Conservation (phyloP, 2,888 invertebrate genomes). For the Meloe dianella region DNA sequence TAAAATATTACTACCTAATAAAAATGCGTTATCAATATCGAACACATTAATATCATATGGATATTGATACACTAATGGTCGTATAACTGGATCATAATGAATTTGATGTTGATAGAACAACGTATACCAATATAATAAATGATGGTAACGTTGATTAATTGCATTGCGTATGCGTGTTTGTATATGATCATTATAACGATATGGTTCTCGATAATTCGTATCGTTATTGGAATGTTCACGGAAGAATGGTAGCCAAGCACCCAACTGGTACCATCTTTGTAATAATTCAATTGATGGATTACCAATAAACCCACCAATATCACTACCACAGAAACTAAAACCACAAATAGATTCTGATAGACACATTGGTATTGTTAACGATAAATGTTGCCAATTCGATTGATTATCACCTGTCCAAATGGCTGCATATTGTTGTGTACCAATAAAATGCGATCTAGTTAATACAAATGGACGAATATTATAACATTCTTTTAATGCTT, state of each 20-base stretch:
- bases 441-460: conserved; percentile 79
- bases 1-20: conserved; percentile 75
- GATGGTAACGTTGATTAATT: conserved; percentile 67
- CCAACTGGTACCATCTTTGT: conserved; percentile 74
- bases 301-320: conserved; percentile 95
- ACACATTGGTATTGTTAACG: conserved; percentile 87
- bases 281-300: conserved; percentile 89
- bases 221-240: conserved; percentile 95
- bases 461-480: conserved; percentile 88
- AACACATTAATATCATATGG: conserved; percentile 79
- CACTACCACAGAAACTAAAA: conserved; percentile 90
- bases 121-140: conserved; percentile 89
- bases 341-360: conserved; percentile 64
- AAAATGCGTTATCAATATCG: conserved; percentile 78
- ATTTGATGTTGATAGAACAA: conserved; percentile 85
- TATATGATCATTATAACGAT: conserved; percentile 80
- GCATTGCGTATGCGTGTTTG: conserved; percentile 73
- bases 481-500: conserved; percentile 65
- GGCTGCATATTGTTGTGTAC: conserved; percentile 86
- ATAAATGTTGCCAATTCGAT: conserved; percentile 90
- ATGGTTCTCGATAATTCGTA: conserved; percentile 93
- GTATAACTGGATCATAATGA: conserved; percentile 84
- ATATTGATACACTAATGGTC: conserved; percentile 88
- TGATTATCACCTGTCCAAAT: conserved; percentile 98
- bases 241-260: conserved; percentile 91